These are phyloP conservation scores for Suncus etruscus DNA, from an alignment of 2,113 vertebrate species.

Conservation along the genomic window DNA sequence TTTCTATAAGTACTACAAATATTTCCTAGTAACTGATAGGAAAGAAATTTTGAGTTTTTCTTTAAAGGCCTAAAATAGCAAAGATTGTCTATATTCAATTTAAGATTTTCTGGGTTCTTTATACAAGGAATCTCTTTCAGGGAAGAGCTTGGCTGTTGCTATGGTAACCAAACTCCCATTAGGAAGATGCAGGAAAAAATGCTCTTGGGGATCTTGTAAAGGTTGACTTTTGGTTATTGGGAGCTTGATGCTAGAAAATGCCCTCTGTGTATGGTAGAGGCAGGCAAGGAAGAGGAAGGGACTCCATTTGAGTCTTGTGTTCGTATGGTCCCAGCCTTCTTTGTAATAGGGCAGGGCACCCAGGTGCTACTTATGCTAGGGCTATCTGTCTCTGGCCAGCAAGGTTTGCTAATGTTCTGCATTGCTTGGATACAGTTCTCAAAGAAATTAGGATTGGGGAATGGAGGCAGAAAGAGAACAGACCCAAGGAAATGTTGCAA, in stretches of 20 bases:
- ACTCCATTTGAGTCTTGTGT: background rate
- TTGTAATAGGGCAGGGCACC: background rate
- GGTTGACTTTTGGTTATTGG: slow-evolving; percentile 16
- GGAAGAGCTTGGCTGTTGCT: slow-evolving; percentile 51
- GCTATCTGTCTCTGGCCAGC: too few species aligned
- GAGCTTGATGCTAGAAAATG: background rate
- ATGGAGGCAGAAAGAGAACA: background rate
- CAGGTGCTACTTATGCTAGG: background rate
- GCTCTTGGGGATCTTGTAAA: background rate
- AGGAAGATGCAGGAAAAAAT: slow-evolving; percentile 4
- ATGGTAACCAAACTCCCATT: slow-evolving; percentile 33
- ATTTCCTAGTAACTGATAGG: background rate
- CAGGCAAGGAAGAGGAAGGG: background rate
- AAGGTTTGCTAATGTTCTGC: background rate
- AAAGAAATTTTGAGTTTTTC: slow-evolving; percentile 22
- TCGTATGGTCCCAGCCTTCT: background rate
- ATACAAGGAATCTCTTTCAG: slow-evolving; percentile 5
- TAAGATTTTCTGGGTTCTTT: slow-evolving; percentile 22
- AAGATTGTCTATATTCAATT: slow-evolving; percentile 27
- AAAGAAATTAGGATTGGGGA: background rate
- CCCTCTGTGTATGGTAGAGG: background rate
- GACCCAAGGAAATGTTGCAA: background rate
- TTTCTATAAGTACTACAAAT: slow-evolving; percentile 46
- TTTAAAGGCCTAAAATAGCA: background rate
- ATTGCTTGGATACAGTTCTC: background rate